These are phyloP conservation scores for Caenorhabditis inopinata DNA, from an alignment of 1,140 invertebrate species.

Conservation along the genomic window DNA sequence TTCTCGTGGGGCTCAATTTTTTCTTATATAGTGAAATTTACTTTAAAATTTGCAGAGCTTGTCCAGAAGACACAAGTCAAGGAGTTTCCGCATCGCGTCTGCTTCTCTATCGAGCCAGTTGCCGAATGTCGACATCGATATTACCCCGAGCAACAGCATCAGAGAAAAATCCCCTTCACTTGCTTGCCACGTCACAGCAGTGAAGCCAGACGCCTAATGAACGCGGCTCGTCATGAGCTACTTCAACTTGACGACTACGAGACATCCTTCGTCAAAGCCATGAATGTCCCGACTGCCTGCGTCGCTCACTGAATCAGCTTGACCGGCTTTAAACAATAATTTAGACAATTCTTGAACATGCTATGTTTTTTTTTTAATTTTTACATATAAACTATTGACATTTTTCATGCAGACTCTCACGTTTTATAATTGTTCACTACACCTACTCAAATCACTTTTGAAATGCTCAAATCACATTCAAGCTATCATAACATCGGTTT, in stretches of 20 bases:
- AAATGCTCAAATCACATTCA: too few species aligned
- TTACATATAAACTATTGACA: too few species aligned
- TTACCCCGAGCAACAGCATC: neutral
- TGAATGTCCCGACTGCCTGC: conserved; percentile 38
- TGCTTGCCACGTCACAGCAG: conserved; percentile 26
- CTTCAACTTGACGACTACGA: conserved; percentile 17
- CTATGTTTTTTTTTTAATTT: too few species aligned
- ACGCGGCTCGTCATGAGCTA: conserved; percentile 10
- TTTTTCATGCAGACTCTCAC: too few species aligned
- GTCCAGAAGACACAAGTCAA: conserved; percentile 40
- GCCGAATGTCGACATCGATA: conserved; percentile 37
- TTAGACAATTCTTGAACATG: too few species aligned
- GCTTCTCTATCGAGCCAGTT: conserved; percentile 53
- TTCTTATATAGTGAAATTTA: neutral
- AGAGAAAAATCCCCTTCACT: conserved; percentile 35
- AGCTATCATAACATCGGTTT: too few species aligned
- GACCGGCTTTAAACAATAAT: neutral
- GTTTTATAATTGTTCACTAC: too few species aligned
- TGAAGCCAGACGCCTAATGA: conserved; percentile 31
- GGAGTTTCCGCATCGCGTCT: conserved; percentile 42
- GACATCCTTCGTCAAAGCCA: conserved; percentile 8
- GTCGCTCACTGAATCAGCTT: conserved; percentile 29
- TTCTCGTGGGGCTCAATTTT: neutral
- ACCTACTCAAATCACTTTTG: too few species aligned
- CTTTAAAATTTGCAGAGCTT: neutral